These are phyloP conservation scores for Sorex fumeus DNA, from an alignment of 2,113 vertebrate genomes.

Conservation along the genomic window DNA sequence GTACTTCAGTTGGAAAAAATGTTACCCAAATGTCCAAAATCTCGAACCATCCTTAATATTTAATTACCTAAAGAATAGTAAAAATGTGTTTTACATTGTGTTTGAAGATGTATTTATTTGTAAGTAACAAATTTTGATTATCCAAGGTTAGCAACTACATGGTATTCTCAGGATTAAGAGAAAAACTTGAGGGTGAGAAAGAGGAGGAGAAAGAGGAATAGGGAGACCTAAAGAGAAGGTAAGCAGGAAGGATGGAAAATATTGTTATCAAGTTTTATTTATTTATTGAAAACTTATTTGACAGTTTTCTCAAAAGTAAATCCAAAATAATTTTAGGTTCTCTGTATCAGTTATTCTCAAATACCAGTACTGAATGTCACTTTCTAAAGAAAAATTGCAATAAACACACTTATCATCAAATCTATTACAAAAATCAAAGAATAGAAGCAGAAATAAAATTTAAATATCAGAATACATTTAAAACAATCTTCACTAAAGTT, in stretches of 20 bases:
- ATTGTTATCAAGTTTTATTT: neutral
- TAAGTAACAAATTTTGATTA: neutral
- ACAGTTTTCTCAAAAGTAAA: neutral
- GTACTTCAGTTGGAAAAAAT: neutral
- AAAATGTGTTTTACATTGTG: neutral
- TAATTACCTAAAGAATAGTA: neutral
- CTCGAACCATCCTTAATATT: neutral
- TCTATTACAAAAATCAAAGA: neutral
- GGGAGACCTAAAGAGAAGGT: neutral
- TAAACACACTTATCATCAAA: neutral
- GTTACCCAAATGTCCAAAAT: neutral
- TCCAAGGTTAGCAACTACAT: neutral
- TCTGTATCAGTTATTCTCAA: neutral
- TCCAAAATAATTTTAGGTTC: neutral
- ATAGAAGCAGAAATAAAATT: no score
- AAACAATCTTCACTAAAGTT: no score
- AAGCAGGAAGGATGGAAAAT: neutral
- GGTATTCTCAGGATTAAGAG: neutral
- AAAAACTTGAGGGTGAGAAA: rapidly evolving
- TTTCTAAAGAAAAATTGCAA: neutral
- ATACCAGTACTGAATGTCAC: neutral
- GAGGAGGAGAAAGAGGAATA: neutral
- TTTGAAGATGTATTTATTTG: neutral
- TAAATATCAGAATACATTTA: no score
- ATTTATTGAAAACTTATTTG: neutral